Conservation (phyloP, 2,113 vertebrate species). For the Syrmaticus mikado region DNA sequence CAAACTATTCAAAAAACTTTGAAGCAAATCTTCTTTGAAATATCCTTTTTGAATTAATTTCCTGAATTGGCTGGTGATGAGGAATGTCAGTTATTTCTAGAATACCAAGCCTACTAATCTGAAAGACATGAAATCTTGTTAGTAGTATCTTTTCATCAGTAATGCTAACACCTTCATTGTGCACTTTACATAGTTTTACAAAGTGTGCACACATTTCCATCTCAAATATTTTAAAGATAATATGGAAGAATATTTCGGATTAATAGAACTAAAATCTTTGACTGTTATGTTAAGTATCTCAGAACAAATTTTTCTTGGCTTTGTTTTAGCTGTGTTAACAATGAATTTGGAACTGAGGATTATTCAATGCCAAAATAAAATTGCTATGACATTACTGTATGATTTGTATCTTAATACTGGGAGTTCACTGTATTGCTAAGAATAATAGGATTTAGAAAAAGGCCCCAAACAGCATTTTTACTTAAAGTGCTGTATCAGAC, state of each 20-base stretch:
- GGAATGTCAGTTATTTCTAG: constrained; percentile 37
- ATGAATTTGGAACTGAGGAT: not conserved
- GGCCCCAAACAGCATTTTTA: not conserved
- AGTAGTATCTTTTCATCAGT: not conserved
- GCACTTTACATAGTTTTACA: not conserved
- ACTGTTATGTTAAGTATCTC: not conserved
- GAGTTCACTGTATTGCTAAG: constrained; percentile 20
- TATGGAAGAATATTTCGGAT: not conserved
- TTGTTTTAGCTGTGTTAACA: not conserved
- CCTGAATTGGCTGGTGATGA: not conserved
- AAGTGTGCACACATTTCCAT: not conserved
- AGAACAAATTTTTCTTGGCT: constrained; percentile 31
- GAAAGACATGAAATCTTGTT: not conserved
- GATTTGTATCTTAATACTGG: constrained; percentile 17
- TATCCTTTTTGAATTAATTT: constrained; percentile 36
- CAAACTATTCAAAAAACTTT: not conserved
- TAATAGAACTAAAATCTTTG: not conserved
- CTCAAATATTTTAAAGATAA: not conserved
- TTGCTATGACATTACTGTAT: not conserved
- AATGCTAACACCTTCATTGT: not conserved
- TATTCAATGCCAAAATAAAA: constrained; percentile 18
- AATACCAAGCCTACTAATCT: not conserved
- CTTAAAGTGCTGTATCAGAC: constrained; percentile 16
- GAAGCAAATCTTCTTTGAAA: constrained; percentile 29
- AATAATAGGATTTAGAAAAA: constrained; percentile 33